Base-by-base conservation (phyloP, 2,113 vertebrate genomes). In the Oxygymnocypris stewartii region DNA sequence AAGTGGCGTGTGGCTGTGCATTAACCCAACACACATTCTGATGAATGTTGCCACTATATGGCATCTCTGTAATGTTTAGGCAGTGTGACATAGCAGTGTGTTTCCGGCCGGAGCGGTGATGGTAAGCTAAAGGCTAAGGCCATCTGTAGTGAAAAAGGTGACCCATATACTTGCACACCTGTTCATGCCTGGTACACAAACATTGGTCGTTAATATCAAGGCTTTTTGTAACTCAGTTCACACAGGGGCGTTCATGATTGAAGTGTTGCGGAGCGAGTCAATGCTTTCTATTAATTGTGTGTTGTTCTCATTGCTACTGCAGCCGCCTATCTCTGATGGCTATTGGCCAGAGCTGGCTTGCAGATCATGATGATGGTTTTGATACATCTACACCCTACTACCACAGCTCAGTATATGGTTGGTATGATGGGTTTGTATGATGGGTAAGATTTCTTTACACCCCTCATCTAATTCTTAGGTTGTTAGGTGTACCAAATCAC, bases 381-480 rank as follows among this genome's bases (percentile, higher is more conserved):
- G 97, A 97, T 96, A 95, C 95, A 96, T 95, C 95, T 95, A 95
- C 95, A 97, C 96, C 97, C 97, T 97, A 96, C 96, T 98, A 97
- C 97, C 97, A 97, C 97, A 97, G 96, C 97, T 97, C 97, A 97
- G 96, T 98, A 95, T 98, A 97, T 98, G 97, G 97, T 98, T 98
- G 97, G 97, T 98, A 98, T 98, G 96, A 97, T 95, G 97, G 97
- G 97, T 98, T 98, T 98, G 97, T 98, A 98, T 97, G 96, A 97
- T 98, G 97, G 97, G 97, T 98, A 98, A 98, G 97, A 95, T 95
- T 96, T 95, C 91, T 96, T 96, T 96, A 93, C 94, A 95, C 95
- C 94, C 76, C 95, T 95, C 93, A 95, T 94, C 92, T 94, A 93
- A 93, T 94, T 91, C 87, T 31, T 91, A 93, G 93, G 93, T 84